Evolutionary conservation across 2,888 invertebrate genomes (phyloP).

Genomic region (Stictocephala bisonia): DNA sequence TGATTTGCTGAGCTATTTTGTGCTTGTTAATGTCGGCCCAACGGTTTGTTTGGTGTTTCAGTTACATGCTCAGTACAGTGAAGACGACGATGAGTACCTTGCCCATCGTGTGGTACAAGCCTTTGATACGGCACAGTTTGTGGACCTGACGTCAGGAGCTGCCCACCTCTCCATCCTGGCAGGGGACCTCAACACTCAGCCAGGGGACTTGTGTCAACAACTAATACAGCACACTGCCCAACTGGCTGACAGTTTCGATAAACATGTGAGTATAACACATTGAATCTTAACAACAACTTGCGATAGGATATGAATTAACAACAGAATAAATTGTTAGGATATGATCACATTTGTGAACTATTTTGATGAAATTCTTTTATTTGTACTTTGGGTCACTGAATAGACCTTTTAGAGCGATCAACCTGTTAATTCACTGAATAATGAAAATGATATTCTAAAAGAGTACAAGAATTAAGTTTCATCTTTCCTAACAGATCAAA

Average conservation of each 20-base stretch:
- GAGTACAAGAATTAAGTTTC: too few relatives aligned
- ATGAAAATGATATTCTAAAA: too few relatives aligned
- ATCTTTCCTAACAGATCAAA: too few relatives aligned
- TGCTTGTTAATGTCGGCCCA: too few relatives aligned
- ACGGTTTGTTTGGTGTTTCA: too few relatives aligned
- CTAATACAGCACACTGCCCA: slow-evolving; percentile 52
- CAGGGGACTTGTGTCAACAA: slow-evolving; percentile 81
- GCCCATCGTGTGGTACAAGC: slow-evolving; percentile 95
- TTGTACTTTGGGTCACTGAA: too few relatives aligned
- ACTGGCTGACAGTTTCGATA: slow-evolving; percentile 59
- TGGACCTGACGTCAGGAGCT: slow-evolving; percentile 81
- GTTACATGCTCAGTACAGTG: slow-evolving; percentile 95
- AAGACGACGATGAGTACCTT: slow-evolving; percentile 83
- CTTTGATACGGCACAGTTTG: slow-evolving; percentile 94
- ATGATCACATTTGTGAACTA: background rate
- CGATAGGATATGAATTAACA: too few relatives aligned
- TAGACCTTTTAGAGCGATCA: too few relatives aligned
- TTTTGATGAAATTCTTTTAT: background rate
- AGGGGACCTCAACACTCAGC: slow-evolving; percentile 95
- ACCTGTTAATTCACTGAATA: too few relatives aligned
- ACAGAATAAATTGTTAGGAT: too few relatives aligned
- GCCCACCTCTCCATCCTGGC: slow-evolving; percentile 88
- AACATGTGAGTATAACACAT: slow-evolving; percentile 31
- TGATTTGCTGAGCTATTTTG: too few relatives aligned
- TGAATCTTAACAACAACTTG: background rate